A percentile compares a stretch with the other conserved stretches of the same genome.
phyloP scores from a whole-genome alignment of 53 echinoderm and acorn worm species.

The Henricia sp. region DNA sequence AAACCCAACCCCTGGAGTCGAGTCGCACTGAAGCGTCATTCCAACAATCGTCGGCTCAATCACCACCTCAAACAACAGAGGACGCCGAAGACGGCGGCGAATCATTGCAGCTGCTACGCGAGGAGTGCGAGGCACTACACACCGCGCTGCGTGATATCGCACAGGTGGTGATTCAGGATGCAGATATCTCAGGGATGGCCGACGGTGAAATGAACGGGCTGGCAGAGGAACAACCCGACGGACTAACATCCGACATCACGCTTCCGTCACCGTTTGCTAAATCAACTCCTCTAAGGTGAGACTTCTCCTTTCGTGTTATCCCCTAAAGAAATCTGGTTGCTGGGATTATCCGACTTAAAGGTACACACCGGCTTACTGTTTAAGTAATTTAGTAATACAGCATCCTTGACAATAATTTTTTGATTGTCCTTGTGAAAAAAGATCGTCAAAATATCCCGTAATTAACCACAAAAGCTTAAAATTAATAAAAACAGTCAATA shows the following conservation, averaged over 20 bases:
- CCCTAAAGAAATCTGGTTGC: no score
- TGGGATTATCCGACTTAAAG: no score
- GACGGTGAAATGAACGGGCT: conserved; percentile 58
- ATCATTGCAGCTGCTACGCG: conserved; percentile 74
- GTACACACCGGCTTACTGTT: no score
- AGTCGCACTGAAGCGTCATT: conserved; percentile 73
- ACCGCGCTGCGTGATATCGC: conserved; percentile 96
- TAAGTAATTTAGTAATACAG: no score
- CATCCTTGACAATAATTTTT: no score
- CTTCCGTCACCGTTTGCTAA: conserved; percentile 81
- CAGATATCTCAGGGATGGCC: conserved; percentile 68
- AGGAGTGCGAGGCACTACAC: conserved; percentile 96
- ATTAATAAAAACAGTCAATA: no score
- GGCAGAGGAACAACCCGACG: conserved; percentile 30
- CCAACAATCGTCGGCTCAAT: conserved; percentile 62
- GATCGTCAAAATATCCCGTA: no score
- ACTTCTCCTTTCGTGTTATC: no score
- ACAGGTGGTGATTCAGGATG: conserved; percentile 96
- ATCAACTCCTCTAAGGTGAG: conserved; percentile 94
- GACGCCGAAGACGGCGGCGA: conserved; percentile 55
- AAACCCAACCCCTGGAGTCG: conserved; percentile 52
- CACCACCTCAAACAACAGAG: no score
- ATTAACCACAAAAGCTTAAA: no score
- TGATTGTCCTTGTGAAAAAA: no score
- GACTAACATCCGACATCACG: conserved; percentile 43